phyloP scores from a whole-genome alignment of 1,140 invertebrate species.

The Pogonomyrmex barbatus region DNA sequence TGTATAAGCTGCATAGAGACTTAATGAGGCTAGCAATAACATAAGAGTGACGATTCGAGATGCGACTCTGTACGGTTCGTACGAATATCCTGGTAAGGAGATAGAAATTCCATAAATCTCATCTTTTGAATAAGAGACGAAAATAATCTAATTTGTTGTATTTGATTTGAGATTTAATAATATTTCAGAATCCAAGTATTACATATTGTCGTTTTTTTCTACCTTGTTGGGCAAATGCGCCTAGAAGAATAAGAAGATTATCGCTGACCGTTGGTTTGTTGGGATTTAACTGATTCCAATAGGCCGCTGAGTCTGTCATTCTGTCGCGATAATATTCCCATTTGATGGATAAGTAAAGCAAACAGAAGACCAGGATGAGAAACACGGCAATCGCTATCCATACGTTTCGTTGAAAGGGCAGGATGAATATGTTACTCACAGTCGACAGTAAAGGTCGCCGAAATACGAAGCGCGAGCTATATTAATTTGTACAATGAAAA shows the following conservation, averaged over 20 bases:
- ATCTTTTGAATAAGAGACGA: neutral
- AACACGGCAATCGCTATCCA: constrained; percentile 87
- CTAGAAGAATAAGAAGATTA: constrained; percentile 77
- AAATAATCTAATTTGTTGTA: neutral
- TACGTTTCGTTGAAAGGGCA: constrained; percentile 88
- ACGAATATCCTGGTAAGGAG: constrained; percentile 74
- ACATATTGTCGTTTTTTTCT: neutral
- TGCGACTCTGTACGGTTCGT: constrained; percentile 75
- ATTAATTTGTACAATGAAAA: neutral
- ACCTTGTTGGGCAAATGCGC: constrained; percentile 81
- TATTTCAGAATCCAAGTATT: neutral
- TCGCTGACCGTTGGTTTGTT: constrained; percentile 73
- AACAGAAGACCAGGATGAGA: constrained; percentile 83
- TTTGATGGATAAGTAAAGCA: constrained; percentile 83
- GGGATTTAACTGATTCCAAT: constrained; percentile 58
- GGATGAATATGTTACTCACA: constrained; percentile 88
- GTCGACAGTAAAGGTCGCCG: constrained; percentile 89
- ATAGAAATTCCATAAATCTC: neutral
- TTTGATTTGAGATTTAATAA: neutral
- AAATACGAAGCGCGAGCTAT: constrained; percentile 88
- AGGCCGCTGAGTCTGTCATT: neutral
- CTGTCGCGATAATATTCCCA: constrained; percentile 78
- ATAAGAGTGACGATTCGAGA: constrained; percentile 79
- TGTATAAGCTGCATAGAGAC: constrained; percentile 88
- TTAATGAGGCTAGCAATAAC: constrained; percentile 75